A percentile compares a stretch with the other conserved stretches of the same genome.
Conservation (phyloP, 2,888 invertebrate genomes). For the Nemoura dubitans region DNA sequence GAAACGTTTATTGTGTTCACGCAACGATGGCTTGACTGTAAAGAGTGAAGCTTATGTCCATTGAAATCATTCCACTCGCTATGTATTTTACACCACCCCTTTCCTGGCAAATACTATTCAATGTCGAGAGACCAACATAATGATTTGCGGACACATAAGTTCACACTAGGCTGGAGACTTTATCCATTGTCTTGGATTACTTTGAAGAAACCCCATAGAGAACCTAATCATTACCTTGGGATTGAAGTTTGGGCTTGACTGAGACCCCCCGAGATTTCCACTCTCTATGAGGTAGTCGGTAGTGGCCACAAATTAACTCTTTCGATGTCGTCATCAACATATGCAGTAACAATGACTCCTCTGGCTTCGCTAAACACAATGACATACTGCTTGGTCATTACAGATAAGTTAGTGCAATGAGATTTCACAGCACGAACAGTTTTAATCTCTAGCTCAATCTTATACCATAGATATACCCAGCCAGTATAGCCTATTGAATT, state of each 20-base stretch:
- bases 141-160: slow-evolving; percentile 18
- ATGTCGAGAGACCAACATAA: slow-evolving; percentile 26
- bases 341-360: slow-evolving; percentile 37
- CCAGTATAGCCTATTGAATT: slow-evolving; percentile 14
- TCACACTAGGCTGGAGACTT: slow-evolving; percentile 35
- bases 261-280: slow-evolving; percentile 25
- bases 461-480: no score
- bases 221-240: slow-evolving; percentile 41
- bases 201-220: slow-evolving; percentile 37
- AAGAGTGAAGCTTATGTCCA: slow-evolving; percentile 37
- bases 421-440: slow-evolving; percentile 20
- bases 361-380: not conserved
- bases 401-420: slow-evolving; percentile 20
- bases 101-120: slow-evolving; percentile 18
- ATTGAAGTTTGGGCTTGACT: not conserved
- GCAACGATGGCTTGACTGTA: slow-evolving; percentile 34
- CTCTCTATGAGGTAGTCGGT: slow-evolving; percentile 34
- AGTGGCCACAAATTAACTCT: slow-evolving; percentile 49
- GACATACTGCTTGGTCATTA: slow-evolving; percentile 35
- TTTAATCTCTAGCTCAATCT: slow-evolving; percentile 17
- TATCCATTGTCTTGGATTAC: slow-evolving; percentile 32
- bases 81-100: slow-evolving; percentile 28
- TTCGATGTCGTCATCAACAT: slow-evolving; percentile 40
- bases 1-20: slow-evolving; percentile 43
- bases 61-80: slow-evolving; percentile 23